phyloP scores from a whole-genome alignment of 2,797 vertebrate species.

The Harpagifer antarcticus region DNA sequence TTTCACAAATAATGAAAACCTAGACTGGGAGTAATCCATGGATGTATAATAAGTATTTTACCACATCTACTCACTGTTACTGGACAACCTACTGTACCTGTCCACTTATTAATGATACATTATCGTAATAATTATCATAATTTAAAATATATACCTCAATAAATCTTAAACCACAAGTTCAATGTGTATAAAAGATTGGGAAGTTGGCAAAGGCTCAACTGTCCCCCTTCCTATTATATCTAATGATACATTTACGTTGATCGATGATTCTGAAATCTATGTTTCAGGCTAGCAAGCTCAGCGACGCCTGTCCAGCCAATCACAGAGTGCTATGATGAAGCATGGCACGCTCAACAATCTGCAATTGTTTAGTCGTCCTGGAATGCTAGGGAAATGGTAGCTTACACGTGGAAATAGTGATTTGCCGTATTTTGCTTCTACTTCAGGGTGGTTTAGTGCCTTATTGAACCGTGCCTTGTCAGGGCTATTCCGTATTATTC shows the following conservation, averaged over 20 bases:
- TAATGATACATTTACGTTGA: not conserved
- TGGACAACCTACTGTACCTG: not conserved
- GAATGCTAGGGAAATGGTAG: constrained; percentile 60
- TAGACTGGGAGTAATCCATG: constrained; percentile 2
- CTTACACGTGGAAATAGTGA: constrained; percentile 75
- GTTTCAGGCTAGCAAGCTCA: constrained; percentile 19
- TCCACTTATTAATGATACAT: not conserved
- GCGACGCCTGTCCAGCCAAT: constrained; percentile 42
- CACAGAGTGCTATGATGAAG: not conserved
- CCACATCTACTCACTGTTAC: not conserved
- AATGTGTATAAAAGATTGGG: no score
- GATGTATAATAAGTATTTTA: no score
- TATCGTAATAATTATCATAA: not conserved
- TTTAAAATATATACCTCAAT: not conserved
- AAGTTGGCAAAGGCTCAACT: no score
- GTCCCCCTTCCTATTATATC: no score
- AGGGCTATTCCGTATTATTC: not conserved
- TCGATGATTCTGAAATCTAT: constrained; percentile 57
- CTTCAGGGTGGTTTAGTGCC: constrained; percentile 21
- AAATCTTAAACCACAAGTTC: not conserved
- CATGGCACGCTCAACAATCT: not conserved
- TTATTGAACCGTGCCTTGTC: constrained; percentile 36
- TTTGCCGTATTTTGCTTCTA: constrained; percentile 14
- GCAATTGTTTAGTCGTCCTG: constrained; percentile 54
- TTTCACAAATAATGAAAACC: not conserved